phyloP scores from a whole-genome alignment of 2,888 invertebrate genomes.

The Ryuthela nishihirai region DNA sequence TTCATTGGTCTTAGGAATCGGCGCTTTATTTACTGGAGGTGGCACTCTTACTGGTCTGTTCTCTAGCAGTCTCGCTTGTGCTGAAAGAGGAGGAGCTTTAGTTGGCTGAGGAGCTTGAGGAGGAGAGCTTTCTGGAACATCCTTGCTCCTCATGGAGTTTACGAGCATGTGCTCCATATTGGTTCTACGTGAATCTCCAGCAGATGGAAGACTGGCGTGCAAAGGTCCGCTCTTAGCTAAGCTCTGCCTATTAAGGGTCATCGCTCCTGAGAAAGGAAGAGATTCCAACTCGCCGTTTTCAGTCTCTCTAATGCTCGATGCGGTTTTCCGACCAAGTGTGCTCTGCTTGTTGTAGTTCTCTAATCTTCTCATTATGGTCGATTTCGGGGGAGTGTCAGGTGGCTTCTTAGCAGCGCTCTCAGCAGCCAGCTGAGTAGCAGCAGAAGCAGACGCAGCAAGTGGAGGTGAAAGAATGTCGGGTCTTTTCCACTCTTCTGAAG shows the following conservation, averaged over 20 bases:
- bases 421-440: conserved; percentile 12
- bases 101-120: too few species aligned
- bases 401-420: conserved; percentile 25
- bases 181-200: too few species aligned
- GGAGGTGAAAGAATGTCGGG: conserved; percentile 21
- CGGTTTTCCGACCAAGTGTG: conserved; percentile 20
- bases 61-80: conserved; percentile 27
- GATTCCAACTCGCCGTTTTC: conserved; percentile 20
- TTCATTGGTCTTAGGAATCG: conserved; percentile 11
- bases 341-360: conserved; percentile 25
- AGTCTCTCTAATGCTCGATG: conserved; percentile 2
- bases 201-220: too few species aligned
- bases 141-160: too few species aligned
- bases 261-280: conserved; percentile 18
- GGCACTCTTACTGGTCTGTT: conserved; percentile 21
- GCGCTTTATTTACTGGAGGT: conserved; percentile 6
- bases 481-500: conserved; percentile 28
- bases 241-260: conserved; percentile 35
- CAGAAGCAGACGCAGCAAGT: too few species aligned
- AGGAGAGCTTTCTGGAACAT: too few species aligned
- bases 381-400: conserved; percentile 28
- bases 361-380: conserved; percentile 1
- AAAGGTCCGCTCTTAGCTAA: too few species aligned
- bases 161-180: too few species aligned
- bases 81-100: too few species aligned